Conservation (phyloP, 1,140 invertebrate species). For the Cotesia typhae region DNA sequence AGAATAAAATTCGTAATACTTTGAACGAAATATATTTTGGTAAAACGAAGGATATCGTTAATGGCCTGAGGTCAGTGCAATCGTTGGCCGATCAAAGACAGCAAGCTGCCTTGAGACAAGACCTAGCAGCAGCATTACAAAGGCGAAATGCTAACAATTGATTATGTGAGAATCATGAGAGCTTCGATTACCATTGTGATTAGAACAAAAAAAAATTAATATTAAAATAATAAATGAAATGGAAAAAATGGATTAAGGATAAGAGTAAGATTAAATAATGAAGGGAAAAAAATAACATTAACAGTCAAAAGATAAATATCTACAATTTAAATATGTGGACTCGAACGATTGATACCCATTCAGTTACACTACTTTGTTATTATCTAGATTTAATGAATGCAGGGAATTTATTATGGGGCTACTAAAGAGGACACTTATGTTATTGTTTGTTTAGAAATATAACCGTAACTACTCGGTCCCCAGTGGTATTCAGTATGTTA, state of each 20-base stretch:
- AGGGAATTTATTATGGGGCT: slow-evolving; percentile 55
- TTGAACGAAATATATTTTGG: slow-evolving; percentile 99
- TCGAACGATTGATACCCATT: slow-evolving; percentile 42
- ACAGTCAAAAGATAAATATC: slow-evolving; percentile 25
- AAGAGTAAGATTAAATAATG: slow-evolving; percentile 8
- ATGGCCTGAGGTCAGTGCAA: slow-evolving; percentile 91
- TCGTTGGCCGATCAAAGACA: slow-evolving; percentile 84
- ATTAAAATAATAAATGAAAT: slow-evolving; percentile 29
- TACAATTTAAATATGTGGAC: slow-evolving; percentile 29
- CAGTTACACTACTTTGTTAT: slow-evolving; percentile 45
- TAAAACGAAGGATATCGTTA: slow-evolving; percentile 98
- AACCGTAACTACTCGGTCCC: slow-evolving; percentile 41
- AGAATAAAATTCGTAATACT: slow-evolving; percentile 98
- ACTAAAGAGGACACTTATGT: slow-evolving; percentile 46
- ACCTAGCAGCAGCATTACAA: slow-evolving; percentile 84
- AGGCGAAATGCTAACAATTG: slow-evolving; percentile 75
- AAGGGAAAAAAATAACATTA: slow-evolving; percentile 22
- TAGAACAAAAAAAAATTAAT: slow-evolving; percentile 51
- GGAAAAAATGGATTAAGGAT: slow-evolving; percentile 42
- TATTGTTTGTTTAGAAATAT: slow-evolving; percentile 43
- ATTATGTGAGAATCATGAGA: slow-evolving; percentile 54
- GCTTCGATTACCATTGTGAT: slow-evolving; percentile 62
- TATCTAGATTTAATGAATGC: slow-evolving; percentile 47
- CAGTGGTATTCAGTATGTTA: slow-evolving; percentile 43
- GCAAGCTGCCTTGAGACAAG: slow-evolving; percentile 84